Percentiles rank a stretch among this genome's conserved stretches.
Evolutionary conservation across 1,140 invertebrate species (phyloP).

Genomic region (Danaus plexippus): DNA sequence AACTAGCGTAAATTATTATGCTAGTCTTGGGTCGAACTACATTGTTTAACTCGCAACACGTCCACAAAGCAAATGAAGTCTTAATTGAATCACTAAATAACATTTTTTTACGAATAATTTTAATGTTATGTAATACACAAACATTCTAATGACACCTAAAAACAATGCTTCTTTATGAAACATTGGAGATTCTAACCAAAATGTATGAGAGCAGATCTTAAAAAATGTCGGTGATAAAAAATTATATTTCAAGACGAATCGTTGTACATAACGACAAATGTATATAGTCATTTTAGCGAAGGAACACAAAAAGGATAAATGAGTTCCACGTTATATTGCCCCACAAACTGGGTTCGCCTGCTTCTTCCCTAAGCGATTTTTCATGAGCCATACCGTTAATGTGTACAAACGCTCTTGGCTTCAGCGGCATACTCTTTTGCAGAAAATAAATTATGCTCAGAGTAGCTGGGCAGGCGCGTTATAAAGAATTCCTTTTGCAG

Average conservation of each 20-base stretch:
- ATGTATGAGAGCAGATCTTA: not conserved
- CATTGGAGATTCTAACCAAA: too few species aligned
- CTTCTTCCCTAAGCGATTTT: constrained; percentile 62
- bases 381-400: constrained; percentile 63
- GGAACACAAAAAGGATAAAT: constrained; percentile 35
- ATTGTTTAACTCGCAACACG: too few species aligned
- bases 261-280: constrained; percentile 16
- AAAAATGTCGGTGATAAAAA: not conserved
- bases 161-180: too few species aligned
- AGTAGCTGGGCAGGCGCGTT: constrained; percentile 30
- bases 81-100: too few species aligned
- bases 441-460: constrained; percentile 62
- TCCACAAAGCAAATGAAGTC: too few species aligned
- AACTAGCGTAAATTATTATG: too few species aligned
- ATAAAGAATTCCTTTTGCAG: constrained; percentile 39
- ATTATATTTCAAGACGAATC: not conserved
- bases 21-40: too few species aligned
- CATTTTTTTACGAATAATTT: too few species aligned
- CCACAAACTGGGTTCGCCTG: constrained; percentile 41
- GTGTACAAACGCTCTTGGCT: constrained; percentile 61
- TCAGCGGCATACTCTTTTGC: constrained; percentile 54
- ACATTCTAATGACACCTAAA: too few species aligned
- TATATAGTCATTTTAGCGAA: constrained; percentile 20
- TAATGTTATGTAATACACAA: too few species aligned
- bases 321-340: constrained; percentile 39